These are phyloP conservation scores for Endotricha flammealis DNA, from an alignment of 2,888 invertebrate species.

Conservation along the genomic window DNA sequence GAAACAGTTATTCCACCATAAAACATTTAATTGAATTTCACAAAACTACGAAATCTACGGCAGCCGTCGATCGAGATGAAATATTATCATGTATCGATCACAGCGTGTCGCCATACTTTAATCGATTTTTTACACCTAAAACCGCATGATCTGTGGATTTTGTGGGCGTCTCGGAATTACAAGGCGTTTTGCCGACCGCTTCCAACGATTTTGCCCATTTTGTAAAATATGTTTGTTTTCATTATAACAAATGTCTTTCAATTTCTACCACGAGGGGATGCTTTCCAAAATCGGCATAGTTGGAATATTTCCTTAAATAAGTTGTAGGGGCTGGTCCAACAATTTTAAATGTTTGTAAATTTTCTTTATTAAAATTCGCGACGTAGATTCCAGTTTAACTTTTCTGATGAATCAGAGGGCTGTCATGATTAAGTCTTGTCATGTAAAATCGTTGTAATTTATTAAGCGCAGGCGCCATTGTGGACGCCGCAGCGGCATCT, in stretches of 20 bases:
- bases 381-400: not conserved
- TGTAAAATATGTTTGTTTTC: constrained; percentile 73
- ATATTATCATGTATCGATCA: constrained; percentile 74
- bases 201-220: constrained; percentile 48
- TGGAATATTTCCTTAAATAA: constrained; percentile 60
- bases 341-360: constrained; percentile 32
- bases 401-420: constrained; percentile 24
- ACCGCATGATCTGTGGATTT: constrained; percentile 69
- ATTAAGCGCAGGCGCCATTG: constrained; percentile 28
- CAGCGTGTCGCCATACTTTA: constrained; percentile 75
- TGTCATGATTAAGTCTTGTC: constrained; percentile 45
- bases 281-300: constrained; percentile 39
- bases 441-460: constrained; percentile 41
- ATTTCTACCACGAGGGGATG: constrained; percentile 45
- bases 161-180: constrained; percentile 69
- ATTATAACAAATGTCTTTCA: constrained; percentile 57
- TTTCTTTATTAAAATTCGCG: not conserved
- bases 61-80: constrained; percentile 61
- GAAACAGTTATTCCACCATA: constrained; percentile 55
- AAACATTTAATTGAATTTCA: constrained; percentile 73
- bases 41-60: constrained; percentile 65
- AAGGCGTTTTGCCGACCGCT: constrained; percentile 66
- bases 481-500: constrained; percentile 19
- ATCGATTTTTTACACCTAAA: constrained; percentile 78
- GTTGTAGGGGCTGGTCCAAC: constrained; percentile 60